phyloP scores from a whole-genome alignment of 2,797 vertebrate species.

The Acridotheres tristis region DNA sequence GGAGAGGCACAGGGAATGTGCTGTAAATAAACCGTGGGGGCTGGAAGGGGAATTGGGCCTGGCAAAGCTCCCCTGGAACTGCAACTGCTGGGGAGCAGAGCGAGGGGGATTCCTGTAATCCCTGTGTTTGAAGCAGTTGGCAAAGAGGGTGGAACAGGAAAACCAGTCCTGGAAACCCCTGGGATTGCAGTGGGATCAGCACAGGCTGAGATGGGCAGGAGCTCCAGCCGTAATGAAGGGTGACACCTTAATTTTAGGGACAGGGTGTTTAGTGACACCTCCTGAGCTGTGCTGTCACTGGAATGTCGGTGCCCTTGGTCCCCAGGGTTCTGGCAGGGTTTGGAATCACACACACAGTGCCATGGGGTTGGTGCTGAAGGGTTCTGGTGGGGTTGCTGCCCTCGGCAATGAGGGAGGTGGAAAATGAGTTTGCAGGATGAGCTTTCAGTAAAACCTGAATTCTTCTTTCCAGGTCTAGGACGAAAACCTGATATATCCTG shows the following conservation, averaged over 20 bases:
- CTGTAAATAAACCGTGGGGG: accelerated
- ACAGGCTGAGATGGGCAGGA: not conserved
- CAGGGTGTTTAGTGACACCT: not conserved
- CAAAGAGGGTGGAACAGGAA: not conserved
- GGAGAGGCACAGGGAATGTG: not conserved
- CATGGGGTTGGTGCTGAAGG: not conserved
- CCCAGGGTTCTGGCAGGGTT: not conserved
- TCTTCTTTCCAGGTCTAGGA: not conserved
- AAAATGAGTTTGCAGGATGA: not conserved
- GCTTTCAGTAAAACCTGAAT: not conserved
- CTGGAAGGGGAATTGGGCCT: accelerated
- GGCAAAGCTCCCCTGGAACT: not conserved
- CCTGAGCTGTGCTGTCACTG: not conserved
- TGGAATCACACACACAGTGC: not conserved
- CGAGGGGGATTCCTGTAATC: not conserved
- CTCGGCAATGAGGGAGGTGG: not conserved
- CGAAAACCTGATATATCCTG: not conserved
- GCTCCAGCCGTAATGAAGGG: not conserved
- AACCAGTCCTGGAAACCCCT: accelerated
- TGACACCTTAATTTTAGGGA: not conserved
- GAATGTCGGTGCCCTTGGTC: not conserved
- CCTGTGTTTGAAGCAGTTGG: not conserved
- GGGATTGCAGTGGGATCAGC: accelerated
- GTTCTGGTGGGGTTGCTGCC: not conserved
- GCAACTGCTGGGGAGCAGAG: accelerated